Conservation (phyloP, 2,113 vertebrate genomes). For the Morone saxatilis region DNA sequence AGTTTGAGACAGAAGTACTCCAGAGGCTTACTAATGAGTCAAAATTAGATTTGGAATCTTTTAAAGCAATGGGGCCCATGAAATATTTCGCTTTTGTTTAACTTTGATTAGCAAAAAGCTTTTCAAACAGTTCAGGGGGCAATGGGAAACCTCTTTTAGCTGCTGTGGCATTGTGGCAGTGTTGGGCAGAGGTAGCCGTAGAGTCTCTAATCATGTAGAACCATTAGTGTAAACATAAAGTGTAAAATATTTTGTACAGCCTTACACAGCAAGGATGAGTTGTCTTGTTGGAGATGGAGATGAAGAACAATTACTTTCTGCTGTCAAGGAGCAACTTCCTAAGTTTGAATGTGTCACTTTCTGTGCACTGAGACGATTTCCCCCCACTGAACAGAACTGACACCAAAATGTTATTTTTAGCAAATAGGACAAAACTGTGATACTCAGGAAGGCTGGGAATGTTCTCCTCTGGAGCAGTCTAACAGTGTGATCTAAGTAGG, state of each 20-base stretch:
- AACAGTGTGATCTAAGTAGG: conserved; percentile 36
- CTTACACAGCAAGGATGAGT: background rate
- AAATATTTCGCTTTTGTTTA: conserved; percentile 21
- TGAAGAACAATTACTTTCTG: background rate
- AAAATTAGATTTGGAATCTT: conserved; percentile 71
- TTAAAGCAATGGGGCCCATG: conserved; percentile 49
- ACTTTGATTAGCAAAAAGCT: conserved; percentile 38
- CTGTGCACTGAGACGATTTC: background rate
- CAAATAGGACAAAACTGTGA: conserved; percentile 47
- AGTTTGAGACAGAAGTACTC: conserved; percentile 59
- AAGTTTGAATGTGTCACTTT: conserved; percentile 23
- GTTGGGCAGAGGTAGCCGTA: background rate
- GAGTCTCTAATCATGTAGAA: background rate
- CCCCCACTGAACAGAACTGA: conserved; percentile 11
- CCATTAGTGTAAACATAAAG: background rate
- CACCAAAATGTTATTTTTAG: conserved; percentile 55
- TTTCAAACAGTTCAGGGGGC: conserved; percentile 28
- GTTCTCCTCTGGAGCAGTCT: conserved; percentile 17
- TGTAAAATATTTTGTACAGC: background rate
- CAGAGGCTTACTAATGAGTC: conserved; percentile 72
- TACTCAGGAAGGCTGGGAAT: conserved; percentile 7
- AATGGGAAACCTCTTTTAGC: background rate
- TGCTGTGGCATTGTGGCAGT: background rate
- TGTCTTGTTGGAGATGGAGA: background rate
- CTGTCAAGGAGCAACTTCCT: conserved; percentile 1